Evolutionary conservation across 2,888 invertebrate genomes (phyloP).

Genomic region (Oconnorella tubifera): DNA sequence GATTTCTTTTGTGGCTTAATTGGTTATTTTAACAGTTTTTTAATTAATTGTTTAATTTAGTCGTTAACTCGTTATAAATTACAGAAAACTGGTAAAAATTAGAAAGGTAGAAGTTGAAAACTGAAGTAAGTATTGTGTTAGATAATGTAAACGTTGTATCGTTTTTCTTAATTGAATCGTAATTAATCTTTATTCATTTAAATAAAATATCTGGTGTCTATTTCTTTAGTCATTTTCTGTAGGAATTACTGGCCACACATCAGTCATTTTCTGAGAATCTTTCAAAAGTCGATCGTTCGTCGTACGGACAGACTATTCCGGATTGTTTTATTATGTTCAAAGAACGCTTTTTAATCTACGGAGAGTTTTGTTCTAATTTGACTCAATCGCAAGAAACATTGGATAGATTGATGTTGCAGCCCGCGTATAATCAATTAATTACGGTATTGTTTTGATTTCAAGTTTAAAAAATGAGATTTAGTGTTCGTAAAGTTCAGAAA

Average conservation of each 20-base stretch:
- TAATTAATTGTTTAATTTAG: no score
- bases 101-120: no score
- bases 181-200: no score
- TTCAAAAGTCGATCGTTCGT: neutral
- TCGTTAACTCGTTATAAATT: no score
- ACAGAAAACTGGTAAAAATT: no score
- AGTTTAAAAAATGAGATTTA: slow-evolving; percentile 37
- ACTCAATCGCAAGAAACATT: slow-evolving; percentile 79
- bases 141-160: no score
- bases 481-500: slow-evolving; percentile 36
- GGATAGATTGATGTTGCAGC: slow-evolving; percentile 58
- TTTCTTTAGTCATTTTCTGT: neutral
- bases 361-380: slow-evolving; percentile 91
- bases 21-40: neutral
- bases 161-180: no score
- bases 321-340: slow-evolving; percentile 69
- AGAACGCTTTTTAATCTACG: slow-evolving; percentile 85
- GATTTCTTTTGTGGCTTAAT: no score
- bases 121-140: no score
- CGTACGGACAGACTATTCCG: slow-evolving; percentile 17
- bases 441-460: no score
- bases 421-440: no score
- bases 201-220: no score
- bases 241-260: neutral
- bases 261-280: neutral